Conservation (phyloP, 64 coral and sea anemone genomes). For the Cladopsammia gracilis region DNA sequence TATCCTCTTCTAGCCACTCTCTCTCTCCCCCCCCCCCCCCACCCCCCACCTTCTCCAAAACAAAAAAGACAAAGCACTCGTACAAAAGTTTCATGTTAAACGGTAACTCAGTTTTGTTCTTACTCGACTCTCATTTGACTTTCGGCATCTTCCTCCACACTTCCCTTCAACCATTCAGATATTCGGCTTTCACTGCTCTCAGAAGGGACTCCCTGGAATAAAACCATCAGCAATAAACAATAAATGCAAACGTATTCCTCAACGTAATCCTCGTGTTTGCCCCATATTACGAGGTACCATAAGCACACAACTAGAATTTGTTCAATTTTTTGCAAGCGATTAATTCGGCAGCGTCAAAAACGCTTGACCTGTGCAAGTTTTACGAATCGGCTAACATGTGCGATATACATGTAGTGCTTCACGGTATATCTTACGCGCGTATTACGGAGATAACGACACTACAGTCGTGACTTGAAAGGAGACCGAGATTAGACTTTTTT, state of each 20-base stretch:
- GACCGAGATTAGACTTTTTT: too few relatives aligned
- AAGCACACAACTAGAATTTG: too few relatives aligned
- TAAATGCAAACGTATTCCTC: not conserved
- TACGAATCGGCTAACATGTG: too few relatives aligned
- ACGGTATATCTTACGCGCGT: too few relatives aligned
- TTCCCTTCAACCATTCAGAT: not conserved
- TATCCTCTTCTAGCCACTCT: too few relatives aligned
- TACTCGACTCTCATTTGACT: constrained; percentile 40
- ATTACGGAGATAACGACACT: too few relatives aligned
- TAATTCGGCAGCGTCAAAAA: not conserved
- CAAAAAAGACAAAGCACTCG: not conserved
- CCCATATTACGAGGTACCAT: too few relatives aligned
- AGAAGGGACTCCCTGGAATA: not conserved
- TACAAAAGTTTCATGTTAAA: not conserved
- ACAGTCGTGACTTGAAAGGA: too few relatives aligned
- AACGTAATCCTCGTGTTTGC: not conserved
- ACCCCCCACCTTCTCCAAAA: too few relatives aligned
- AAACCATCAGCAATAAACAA: not conserved
- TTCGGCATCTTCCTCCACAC: not conserved
- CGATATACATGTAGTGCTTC: too few relatives aligned
- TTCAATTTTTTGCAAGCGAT: not conserved
- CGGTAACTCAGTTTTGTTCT: not conserved
- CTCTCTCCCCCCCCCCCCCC: not conserved
- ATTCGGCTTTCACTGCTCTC: not conserved
- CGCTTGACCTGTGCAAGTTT: too few relatives aligned